Base-by-base conservation (phyloP, 2,113 vertebrate species). In the Thalassarche chlororhynchos region DNA sequence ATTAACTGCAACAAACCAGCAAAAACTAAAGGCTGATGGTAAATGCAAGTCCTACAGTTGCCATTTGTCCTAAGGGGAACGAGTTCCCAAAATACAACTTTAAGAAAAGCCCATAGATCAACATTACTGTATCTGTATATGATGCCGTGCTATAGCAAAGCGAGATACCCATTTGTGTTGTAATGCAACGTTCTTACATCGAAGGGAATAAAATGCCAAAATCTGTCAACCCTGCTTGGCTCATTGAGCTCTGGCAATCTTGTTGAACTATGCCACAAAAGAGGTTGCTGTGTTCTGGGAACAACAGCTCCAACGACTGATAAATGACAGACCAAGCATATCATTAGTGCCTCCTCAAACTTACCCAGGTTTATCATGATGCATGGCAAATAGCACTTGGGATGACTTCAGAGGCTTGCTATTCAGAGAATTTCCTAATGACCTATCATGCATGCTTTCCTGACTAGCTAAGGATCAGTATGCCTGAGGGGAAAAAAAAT, bases 341-440 rank as follows among this genome's bases (percentile, higher is more conserved):
- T 65, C 79, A 96, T 87, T 85, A 69, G 34, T 49, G 46, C 54
- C 23, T 90, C 52, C 78, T 87, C 84, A 72, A 77, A 91, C 57
- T 89, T 71, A 68, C 6, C 23, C 12, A n/a, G 42, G 93, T 95
- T 78, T 82, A 54, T 87, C 80, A 17, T 24, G 86, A 88, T 87
- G 47, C 65, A 51, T n/a, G 40, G 81, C 68, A 94, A 79, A 85
- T 8, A 72, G 47, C 44, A 49, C 52, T 64, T 36, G 44, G 61
- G 84, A 75, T 96, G 81, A 96, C 77, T 95, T 89, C 74, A 91
- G 89, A 92, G 36, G 23, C 77, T 85, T 89, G 49, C 84, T 89
- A 76, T 91, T 95, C 89, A 69, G 77, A 96, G 65, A 89, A 84
- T 94, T 80, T 96, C 77, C 84, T 96, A 92, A 92, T 89, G 65